Conservation (phyloP, 2,113 vertebrate species). For the Brevimyrus niger region DNA sequence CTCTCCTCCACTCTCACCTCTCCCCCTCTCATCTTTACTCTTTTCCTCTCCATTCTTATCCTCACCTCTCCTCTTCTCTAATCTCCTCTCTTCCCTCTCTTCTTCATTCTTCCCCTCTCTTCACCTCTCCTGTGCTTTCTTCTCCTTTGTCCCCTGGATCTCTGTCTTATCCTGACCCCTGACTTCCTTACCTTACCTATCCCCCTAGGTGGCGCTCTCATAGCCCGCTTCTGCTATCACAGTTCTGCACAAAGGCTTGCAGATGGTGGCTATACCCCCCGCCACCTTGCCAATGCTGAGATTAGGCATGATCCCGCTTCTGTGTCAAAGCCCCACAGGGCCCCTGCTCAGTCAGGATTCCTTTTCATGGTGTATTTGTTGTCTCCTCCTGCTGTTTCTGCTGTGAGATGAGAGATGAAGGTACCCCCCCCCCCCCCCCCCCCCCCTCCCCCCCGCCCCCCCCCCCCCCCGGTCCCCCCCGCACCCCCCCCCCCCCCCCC, state of each 20-base stretch:
- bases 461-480: no score
- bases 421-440: no score
- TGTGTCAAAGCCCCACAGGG: neutral
- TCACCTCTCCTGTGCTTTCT: neutral
- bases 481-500: no score
- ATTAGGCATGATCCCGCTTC: neutral
- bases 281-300: neutral
- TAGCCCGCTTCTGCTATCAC: neutral
- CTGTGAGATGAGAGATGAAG: neutral
- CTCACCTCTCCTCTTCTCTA: no score
- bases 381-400: neutral
- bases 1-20: no score
- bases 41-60: no score
- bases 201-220: neutral
- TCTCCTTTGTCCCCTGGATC: neutral
- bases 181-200: neutral
- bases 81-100: neutral
- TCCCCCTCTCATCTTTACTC: no score
- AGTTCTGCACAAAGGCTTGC: neutral
- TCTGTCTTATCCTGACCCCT: neutral
- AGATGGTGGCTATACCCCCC: neutral
- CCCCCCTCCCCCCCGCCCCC: no score
- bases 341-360: neutral
- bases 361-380: neutral
- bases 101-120: neutral